These are phyloP conservation scores for Smittia sp. DNA, from an alignment of 2,888 invertebrate genomes.

Conservation along the genomic window DNA sequence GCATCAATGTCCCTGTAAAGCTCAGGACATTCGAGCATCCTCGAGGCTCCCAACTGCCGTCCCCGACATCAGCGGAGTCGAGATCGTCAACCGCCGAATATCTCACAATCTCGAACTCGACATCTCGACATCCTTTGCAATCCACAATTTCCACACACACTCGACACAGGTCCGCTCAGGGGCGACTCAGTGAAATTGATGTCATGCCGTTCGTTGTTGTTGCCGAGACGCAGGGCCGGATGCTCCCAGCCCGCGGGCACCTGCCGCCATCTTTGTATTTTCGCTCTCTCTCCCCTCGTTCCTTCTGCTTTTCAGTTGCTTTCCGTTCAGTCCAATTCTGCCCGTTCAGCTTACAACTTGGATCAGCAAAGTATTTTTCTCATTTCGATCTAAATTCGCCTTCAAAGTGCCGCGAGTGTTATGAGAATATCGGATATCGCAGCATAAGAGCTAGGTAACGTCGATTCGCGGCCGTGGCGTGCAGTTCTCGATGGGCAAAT, in stretches of 20 bases:
- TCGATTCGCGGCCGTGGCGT: not conserved
- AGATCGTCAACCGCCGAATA: not conserved
- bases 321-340: slow-evolving; percentile 37
- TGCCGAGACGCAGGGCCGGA: not conserved
- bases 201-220: not conserved
- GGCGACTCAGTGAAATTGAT: not conserved
- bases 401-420: slow-evolving; percentile 33
- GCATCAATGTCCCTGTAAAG: too few relatives aligned
- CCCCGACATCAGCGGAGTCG: not conserved
- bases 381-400: slow-evolving; percentile 22
- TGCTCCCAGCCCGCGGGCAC: not conserved
- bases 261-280: slow-evolving; percentile 34
- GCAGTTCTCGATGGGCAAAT: slow-evolving; percentile 12
- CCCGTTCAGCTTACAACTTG: slow-evolving; percentile 13
- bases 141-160: slow-evolving; percentile 9
- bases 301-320: slow-evolving; percentile 14
- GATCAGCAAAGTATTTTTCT: slow-evolving; percentile 19
- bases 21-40: not conserved
- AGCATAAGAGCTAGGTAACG: slow-evolving; percentile 25
- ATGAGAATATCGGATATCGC: slow-evolving; percentile 36
- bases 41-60: too few relatives aligned
- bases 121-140: not conserved
- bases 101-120: not conserved
- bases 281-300: slow-evolving; percentile 24
- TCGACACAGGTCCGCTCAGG: not conserved